Conservation (phyloP, 2,888 invertebrate species). For the Agapetus fuscipes region DNA sequence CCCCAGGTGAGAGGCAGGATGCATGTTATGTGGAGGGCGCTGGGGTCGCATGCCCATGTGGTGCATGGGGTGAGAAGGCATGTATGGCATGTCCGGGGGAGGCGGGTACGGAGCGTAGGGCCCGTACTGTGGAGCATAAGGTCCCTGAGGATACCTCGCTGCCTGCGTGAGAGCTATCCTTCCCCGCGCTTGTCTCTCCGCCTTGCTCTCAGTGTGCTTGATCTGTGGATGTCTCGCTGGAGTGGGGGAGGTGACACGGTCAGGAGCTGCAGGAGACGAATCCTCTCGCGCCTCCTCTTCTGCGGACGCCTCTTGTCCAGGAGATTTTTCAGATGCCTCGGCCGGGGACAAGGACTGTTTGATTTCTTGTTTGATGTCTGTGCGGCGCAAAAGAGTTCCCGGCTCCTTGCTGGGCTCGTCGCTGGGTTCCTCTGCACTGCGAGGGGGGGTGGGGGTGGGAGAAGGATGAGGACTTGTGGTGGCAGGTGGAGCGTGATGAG, state of each 20-base stretch:
- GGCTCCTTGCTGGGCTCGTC: slow-evolving; percentile 6
- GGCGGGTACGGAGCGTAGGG: slow-evolving; percentile 41
- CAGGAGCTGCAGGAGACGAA: slow-evolving; percentile 4
- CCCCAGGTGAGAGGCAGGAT: slow-evolving; percentile 30
- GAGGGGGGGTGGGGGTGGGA: neutral
- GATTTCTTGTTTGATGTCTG: slow-evolving; percentile 39
- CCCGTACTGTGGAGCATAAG: slow-evolving; percentile 41
- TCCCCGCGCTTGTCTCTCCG: slow-evolving; percentile 35
- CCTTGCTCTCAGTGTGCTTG: slow-evolving; percentile 40
- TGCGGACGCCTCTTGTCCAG: slow-evolving; percentile 2
- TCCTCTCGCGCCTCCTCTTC: slow-evolving; percentile 9
- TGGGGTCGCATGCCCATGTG: slow-evolving; percentile 22
- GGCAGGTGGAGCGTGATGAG: slow-evolving; percentile 12
- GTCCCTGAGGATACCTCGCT: slow-evolving; percentile 35
- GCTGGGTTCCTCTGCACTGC: slow-evolving; percentile 2
- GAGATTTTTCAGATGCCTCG: slow-evolving; percentile 11
- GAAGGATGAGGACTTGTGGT: slow-evolving; percentile 15
- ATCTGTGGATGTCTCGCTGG: slow-evolving; percentile 33
- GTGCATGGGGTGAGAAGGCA: slow-evolving; percentile 2
- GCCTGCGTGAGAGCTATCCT: slow-evolving; percentile 25
- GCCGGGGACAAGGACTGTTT: slow-evolving; percentile 17
- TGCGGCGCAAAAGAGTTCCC: slow-evolving; percentile 17
- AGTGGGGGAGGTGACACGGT: slow-evolving; percentile 1
- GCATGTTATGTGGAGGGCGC: slow-evolving; percentile 25
- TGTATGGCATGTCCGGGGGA: slow-evolving; percentile 17